Base-by-base conservation (phyloP, 2,888 invertebrate species). In the Cotesia congregata region DNA sequence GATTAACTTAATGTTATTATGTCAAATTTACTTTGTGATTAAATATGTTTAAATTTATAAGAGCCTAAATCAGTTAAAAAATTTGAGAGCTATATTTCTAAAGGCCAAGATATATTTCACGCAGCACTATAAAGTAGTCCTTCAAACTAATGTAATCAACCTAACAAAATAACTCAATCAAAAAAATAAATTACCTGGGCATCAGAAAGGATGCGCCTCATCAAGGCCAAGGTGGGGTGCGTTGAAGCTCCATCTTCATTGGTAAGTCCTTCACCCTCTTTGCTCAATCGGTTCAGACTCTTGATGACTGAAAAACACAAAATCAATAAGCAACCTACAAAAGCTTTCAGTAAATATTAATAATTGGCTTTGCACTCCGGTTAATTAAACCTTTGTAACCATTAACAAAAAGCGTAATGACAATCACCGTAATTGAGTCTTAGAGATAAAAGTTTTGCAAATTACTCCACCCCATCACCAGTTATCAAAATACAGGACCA, bases 181-280 rank as follows among this genome's bases (percentile, higher is more conserved):
- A 65, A 38, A 67, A 50, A n/a, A 50, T 30, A 41, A 67, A 59
- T 65, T 90, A 95, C 94, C 93, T 95, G 95, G 90, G 95, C 95
- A 93, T 96, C 95, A 90, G 94, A 93, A 89, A 96, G 92, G 90
- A 96, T 94, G 89, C 94, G 94, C 91, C 95, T 93, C 94, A 96
- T 95, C 91, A 96, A 93, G 91, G 94, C 94, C 94, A 95, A 94
- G 92, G 94, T 93, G 92, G 94, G 92, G 92, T 93, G 91, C 82
- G 86, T 81, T 86, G 87, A 84, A 84, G 85, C 87, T 82, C 86
- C 89, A 88, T 89, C 83, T 82, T 88, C 85, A 82, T 87, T 85
- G 77, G 85, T 85, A 82, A 88, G 84, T 82, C 83, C 86, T 82
- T 88, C 88, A 76, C 87, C 88, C 81, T 88, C 86, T 82, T 88